phyloP scores from a whole-genome alignment of 2,888 invertebrate species.

The Scaeva pyrastri region DNA sequence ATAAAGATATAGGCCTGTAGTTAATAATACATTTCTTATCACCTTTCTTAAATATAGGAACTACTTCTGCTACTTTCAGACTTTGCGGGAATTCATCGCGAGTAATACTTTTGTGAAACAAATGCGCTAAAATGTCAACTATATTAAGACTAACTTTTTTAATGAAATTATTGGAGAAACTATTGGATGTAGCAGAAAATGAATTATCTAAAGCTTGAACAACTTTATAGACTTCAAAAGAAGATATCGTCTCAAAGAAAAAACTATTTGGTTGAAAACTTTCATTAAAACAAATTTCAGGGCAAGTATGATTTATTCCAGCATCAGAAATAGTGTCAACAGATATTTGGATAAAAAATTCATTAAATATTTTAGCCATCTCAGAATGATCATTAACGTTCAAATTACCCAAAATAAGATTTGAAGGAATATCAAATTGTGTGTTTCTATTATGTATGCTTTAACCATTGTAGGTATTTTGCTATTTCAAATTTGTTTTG shows the following conservation, averaged over 20 bases:
- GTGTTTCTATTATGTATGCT: too few species aligned
- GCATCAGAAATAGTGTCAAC: background rate
- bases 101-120: background rate
- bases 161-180: too few species aligned
- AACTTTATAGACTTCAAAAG: too few species aligned
- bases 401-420: background rate
- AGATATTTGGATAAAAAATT: background rate
- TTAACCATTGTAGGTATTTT: too few species aligned
- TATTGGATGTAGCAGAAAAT: too few species aligned
- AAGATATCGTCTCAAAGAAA: too few species aligned
- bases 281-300: too few species aligned
- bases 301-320: background rate
- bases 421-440: background rate
- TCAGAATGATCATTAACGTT: background rate
- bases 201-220: too few species aligned
- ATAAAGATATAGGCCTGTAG: background rate
- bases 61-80: background rate
- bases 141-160: too few species aligned
- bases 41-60: background rate
- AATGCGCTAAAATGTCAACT: background rate
- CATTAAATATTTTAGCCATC: slow-evolving; percentile 1
- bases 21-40: background rate
- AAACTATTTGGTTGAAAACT: too few species aligned
- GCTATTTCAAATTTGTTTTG: too few species aligned
- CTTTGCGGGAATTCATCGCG: background rate